Conservation (phyloP, 2,888 invertebrate genomes). For the Aleiodes leptofemur region DNA sequence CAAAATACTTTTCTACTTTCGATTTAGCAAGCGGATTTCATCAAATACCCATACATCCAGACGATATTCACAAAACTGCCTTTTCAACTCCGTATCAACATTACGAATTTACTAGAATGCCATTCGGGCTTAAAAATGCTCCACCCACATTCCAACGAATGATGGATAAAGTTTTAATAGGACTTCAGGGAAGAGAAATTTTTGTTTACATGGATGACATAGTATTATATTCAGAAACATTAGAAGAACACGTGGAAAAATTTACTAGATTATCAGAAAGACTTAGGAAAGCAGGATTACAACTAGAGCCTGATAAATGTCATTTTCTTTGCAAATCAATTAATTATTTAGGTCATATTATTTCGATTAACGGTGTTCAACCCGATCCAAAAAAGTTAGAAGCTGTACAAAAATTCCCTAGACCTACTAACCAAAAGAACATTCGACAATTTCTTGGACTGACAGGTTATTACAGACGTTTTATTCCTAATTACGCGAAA, state of each 20-base stretch:
- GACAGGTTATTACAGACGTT: conserved; percentile 58
- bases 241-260: conserved; percentile 41
- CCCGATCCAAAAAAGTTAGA: conserved; percentile 57
- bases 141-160: conserved; percentile 65
- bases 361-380: conserved; percentile 55
- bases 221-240: conserved; percentile 30
- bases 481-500: conserved; percentile 54
- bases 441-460: conserved; percentile 56
- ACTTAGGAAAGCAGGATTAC: conserved; percentile 6
- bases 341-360: conserved; percentile 59
- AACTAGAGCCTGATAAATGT: no score
- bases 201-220: conserved; percentile 58
- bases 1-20: conserved; percentile 30
- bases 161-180: conserved; percentile 67
- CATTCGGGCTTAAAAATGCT: conserved; percentile 57
- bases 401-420: conserved; percentile 46
- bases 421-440: conserved; percentile 49
- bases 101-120: conserved; percentile 55
- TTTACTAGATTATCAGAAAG: conserved; percentile 23
- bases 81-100: conserved; percentile 52
- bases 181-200: conserved; percentile 33
- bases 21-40: conserved; percentile 58
- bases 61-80: conserved; percentile 50
- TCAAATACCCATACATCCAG: conserved; percentile 57
- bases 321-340: conserved; percentile 50